A percentile compares a stretch with the other conserved stretches of the same genome.
phyloP scores from a whole-genome alignment of 1,140 invertebrate species.

The Conus betulinus region DNA sequence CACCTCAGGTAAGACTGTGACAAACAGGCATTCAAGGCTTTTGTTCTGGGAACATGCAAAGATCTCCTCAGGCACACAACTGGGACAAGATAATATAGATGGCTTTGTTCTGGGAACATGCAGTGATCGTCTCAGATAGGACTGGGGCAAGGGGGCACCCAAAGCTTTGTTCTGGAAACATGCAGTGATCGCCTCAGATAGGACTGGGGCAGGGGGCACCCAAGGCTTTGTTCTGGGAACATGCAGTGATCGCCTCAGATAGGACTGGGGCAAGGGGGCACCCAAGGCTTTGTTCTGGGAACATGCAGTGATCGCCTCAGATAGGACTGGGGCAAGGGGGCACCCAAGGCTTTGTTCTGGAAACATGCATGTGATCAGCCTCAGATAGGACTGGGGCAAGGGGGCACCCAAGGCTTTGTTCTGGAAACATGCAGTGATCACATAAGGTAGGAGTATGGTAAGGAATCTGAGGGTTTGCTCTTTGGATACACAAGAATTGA shows the following conservation, averaged over 20 bases:
- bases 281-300: neutral
- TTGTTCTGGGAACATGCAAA: neutral
- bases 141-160: too few species aligned
- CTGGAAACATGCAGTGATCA: too few species aligned
- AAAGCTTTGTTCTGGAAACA: too few species aligned
- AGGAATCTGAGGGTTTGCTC: too few species aligned
- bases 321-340: neutral
- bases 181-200: neutral
- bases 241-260: neutral
- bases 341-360: neutral
- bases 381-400: too few species aligned
- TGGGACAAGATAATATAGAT: neutral
- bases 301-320: neutral
- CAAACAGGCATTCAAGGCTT: neutral
- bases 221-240: neutral
- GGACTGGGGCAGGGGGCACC: slow-evolving; percentile 19
- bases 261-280: slow-evolving; percentile 20
- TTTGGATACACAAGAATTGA: too few species aligned
- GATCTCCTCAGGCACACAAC: neutral
- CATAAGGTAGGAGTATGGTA: too few species aligned
- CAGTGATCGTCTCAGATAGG: too few species aligned
- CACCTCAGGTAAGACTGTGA: slow-evolving; percentile 29
- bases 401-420: too few species aligned
- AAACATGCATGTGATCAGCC: too few species aligned
- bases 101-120: neutral